Evolutionary conservation across 1,140 invertebrate species (phyloP).

Genomic region (Homarus americanus): DNA sequence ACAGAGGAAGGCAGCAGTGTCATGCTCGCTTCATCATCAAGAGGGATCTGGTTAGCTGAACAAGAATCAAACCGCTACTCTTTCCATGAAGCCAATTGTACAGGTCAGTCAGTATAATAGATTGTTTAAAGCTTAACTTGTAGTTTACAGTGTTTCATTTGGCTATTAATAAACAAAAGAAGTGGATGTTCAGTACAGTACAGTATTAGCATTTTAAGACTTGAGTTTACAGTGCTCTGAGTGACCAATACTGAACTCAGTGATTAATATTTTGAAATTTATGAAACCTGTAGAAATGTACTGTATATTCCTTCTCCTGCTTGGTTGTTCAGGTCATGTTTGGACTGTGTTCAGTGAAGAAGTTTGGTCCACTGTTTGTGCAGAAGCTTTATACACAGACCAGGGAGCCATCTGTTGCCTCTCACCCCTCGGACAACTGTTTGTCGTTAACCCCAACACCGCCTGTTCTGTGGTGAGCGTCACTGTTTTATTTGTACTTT

Average conservation of each 20-base stretch:
- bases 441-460: conserved; percentile 76
- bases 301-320: background rate
- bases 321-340: conserved; percentile 77
- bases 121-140: too few species aligned
- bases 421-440: conserved; percentile 78
- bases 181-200: too few species aligned
- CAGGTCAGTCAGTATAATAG: conserved; percentile 3
- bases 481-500: too few species aligned
- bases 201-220: too few species aligned
- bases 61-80: background rate
- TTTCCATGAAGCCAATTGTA: background rate
- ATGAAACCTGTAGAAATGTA: too few species aligned
- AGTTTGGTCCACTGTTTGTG: conserved; percentile 78
- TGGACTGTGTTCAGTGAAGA: conserved; percentile 77
- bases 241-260: too few species aligned
- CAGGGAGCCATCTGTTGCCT: conserved; percentile 79
- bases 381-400: conserved; percentile 77
- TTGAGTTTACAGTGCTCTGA: too few species aligned
- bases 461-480: conserved; percentile 72
- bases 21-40: background rate
- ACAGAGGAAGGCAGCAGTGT: conserved; percentile 48
- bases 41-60: conserved; percentile 22
- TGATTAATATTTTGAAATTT: too few species aligned
- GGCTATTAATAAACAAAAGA: too few species aligned
- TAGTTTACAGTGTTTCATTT: too few species aligned